phyloP scores from a whole-genome alignment of 1,140 invertebrate species.

The Solenopsis fugax region DNA sequence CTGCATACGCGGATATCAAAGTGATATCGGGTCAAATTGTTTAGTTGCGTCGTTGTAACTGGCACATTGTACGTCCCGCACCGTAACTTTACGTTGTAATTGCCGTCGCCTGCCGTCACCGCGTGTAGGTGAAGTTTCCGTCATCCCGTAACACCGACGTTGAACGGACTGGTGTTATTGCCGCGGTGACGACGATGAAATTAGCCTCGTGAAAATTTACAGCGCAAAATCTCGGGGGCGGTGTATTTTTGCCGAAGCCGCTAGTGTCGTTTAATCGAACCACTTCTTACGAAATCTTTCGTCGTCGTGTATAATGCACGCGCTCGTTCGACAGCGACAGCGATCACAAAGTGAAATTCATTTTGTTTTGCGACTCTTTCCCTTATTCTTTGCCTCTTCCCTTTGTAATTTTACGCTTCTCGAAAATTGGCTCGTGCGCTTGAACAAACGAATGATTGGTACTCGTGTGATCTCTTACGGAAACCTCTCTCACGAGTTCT shows the following conservation, averaged over 20 bases:
- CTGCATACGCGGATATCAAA: slow-evolving; percentile 25
- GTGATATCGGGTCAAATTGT: slow-evolving; percentile 62
- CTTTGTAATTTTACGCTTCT: slow-evolving; percentile 29
- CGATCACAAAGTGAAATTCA: slow-evolving; percentile 41
- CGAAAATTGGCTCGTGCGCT: slow-evolving; percentile 31
- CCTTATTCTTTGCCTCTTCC: not conserved
- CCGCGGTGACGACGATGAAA: slow-evolving; percentile 34
- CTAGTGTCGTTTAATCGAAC: slow-evolving; percentile 13
- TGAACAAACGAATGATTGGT: not conserved
- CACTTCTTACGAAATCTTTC: slow-evolving; percentile 1
- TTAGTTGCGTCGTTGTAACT: slow-evolving; percentile 28
- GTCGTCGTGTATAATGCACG: not conserved
- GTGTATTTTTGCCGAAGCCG: slow-evolving; percentile 11
- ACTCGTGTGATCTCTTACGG: slow-evolving; percentile 12
- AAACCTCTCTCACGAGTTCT: slow-evolving; percentile 30
- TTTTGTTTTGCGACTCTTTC: slow-evolving; percentile 21
- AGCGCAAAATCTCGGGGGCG: slow-evolving; percentile 23
- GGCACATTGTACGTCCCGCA: slow-evolving; percentile 37
- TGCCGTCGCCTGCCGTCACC: slow-evolving; percentile 29
- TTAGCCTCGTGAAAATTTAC: slow-evolving; percentile 22
- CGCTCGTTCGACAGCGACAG: not conserved
- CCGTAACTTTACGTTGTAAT: slow-evolving; percentile 64
- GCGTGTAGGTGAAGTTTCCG: slow-evolving; percentile 45
- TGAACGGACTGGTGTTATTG: slow-evolving; percentile 20
- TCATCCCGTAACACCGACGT: slow-evolving; percentile 34